A percentile compares a stretch with the other conserved stretches of the same genome.
Evolutionary conservation across 2,888 invertebrate species (phyloP).

Genomic region (Lasioglossum villosulum): DNA sequence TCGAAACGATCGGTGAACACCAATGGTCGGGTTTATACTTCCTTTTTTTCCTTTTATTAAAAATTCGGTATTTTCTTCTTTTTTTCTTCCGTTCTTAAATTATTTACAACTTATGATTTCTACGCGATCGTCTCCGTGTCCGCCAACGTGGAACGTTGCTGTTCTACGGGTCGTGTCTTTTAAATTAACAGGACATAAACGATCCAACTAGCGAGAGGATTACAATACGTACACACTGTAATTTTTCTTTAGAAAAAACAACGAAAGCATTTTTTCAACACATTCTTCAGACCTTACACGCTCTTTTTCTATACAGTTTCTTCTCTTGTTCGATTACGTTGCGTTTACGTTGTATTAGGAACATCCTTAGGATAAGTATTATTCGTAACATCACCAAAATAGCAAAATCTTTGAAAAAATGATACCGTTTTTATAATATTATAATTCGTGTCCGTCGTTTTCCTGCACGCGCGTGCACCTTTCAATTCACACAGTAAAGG

Average conservation of each 20-base stretch:
- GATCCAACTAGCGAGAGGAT: slow-evolving; percentile 26
- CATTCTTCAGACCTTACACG: slow-evolving; percentile 37
- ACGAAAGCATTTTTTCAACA: slow-evolving; percentile 28
- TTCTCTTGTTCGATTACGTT: slow-evolving; percentile 38
- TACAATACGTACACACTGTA: slow-evolving; percentile 25
- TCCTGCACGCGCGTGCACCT: slow-evolving; percentile 40
- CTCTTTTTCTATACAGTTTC: slow-evolving; percentile 56
- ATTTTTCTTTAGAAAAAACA: slow-evolving; percentile 43
- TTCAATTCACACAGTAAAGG: slow-evolving; percentile 79
- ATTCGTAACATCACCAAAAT: slow-evolving; percentile 61
- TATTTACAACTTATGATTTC: slow-evolving; percentile 47
- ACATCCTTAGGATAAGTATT: slow-evolving; percentile 78
- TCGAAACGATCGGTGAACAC: neutral
- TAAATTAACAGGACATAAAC: neutral
- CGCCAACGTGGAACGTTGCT: slow-evolving; percentile 8
- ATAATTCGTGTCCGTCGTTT: neutral
- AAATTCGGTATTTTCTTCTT: slow-evolving; percentile 23
- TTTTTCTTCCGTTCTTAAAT: slow-evolving; percentile 16
- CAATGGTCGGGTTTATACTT: neutral
- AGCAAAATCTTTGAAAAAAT: slow-evolving; percentile 70
- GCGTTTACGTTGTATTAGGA: slow-evolving; percentile 76
- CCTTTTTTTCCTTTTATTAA: slow-evolving; percentile 43
- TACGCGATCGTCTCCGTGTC: slow-evolving; percentile 35
- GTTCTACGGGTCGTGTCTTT: slow-evolving; percentile 7
- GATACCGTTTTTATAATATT: slow-evolving; percentile 47